Conservation (phyloP, 1,140 invertebrate species). For the Venturia canescens region DNA sequence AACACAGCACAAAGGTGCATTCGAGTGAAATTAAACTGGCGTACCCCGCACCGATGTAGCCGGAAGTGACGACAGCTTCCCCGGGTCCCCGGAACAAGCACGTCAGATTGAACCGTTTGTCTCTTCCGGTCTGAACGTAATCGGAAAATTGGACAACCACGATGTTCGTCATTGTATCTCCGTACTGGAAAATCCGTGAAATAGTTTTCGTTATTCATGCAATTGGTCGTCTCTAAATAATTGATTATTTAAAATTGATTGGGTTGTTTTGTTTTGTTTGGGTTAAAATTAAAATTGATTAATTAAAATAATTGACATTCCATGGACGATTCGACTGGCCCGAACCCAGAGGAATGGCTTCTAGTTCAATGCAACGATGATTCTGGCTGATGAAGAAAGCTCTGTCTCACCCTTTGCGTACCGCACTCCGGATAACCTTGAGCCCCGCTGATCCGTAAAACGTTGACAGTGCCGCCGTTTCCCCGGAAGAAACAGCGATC, state of each 20-base stretch:
- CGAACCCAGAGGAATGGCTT: too few species aligned
- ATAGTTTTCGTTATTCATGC: not conserved
- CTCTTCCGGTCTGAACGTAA: conserved; percentile 92
- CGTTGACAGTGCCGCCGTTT: conserved; percentile 89
- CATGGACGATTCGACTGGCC: too few species aligned
- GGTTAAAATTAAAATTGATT: not conserved
- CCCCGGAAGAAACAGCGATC: conserved; percentile 94
- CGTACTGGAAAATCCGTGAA: conserved; percentile 81
- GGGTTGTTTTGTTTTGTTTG: not conserved
- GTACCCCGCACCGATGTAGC: conserved; percentile 95
- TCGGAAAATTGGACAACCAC: conserved; percentile 96
- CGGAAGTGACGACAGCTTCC: conserved; percentile 94
- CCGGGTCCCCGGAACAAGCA: conserved; percentile 93
- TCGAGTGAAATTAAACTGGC: conserved; percentile 66
- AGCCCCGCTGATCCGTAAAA: conserved; percentile 89
- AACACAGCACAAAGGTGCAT: not conserved
- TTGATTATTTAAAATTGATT: conserved; percentile 26
- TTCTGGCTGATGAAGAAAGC: too few species aligned
- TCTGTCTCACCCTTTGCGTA: conserved; percentile 83
- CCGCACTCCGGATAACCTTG: conserved; percentile 95
- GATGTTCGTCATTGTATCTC: conserved; percentile 95
- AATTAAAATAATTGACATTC: conserved; percentile 25
- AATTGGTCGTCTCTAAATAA: conserved; percentile 17
- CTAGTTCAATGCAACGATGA: too few species aligned
- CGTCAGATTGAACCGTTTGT: conserved; percentile 94